Base-by-base conservation (phyloP, 2,888 invertebrate species). In the Gonocerus acuteangulatus region DNA sequence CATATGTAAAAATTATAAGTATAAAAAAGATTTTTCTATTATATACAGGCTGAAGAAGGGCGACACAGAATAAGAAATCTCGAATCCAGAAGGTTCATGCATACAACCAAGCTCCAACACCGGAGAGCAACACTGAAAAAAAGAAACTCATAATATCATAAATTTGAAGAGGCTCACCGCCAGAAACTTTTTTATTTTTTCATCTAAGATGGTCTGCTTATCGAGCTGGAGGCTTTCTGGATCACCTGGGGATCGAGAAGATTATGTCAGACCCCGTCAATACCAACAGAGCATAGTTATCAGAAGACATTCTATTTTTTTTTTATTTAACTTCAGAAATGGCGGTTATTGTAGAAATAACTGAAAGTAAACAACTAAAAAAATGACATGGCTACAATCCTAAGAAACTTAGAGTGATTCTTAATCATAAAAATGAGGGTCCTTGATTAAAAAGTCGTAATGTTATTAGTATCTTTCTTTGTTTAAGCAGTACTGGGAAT, bases 181-280 rank as follows among this genome's bases (percentile, higher is more conserved):
- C 80, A 91, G 80, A 79, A 91, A 92, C 77, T 89, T 90, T 85
- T 90, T 87, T 80, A 91, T 91, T 84, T 90, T 89, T 79, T 90
- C 89, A 77, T 89, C 88, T 79, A 91, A 83, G 77, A 89, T 86
- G 77, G 88, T 89, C 76, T 87, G 87, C 72, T 86, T 86, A 81
- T 86, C 87, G 77, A 84, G 81, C 42, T 65, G 63, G 44, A 65
- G 63, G 48, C 63, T 62, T 18, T 59, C 65, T 18, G 64, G 63
- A 59, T 67, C 66, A 67, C 67, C 67, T 67, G 66, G 57, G 47
- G 57, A 54, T 54, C 42, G 39, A 39, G 42, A 42, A 54, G 54
- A 54, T 9, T 34, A 54, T 19, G 54, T 54, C 42, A 54, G 54
- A 54, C 23, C 54, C 42, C 54, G 54, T 54, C 15, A n/a, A 45